Conservation (phyloP, 2,113 vertebrate species). For the Ochotona princeps region DNA sequence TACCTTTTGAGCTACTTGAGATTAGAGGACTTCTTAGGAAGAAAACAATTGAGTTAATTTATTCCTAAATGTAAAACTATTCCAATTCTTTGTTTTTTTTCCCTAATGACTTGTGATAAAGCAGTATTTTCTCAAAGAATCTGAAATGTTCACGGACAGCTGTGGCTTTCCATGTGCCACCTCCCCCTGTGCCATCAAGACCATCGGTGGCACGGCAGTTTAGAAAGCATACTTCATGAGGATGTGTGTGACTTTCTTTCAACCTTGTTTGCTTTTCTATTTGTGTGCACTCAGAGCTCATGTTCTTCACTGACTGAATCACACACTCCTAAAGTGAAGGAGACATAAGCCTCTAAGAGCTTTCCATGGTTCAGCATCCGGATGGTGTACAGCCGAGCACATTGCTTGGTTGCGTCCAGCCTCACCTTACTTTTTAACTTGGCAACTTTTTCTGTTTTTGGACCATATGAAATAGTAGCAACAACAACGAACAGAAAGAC, state of each 20-base stretch:
- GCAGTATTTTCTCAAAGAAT: constrained; percentile 1
- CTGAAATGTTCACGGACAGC: not conserved
- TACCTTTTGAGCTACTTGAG: not conserved
- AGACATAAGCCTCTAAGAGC: not conserved
- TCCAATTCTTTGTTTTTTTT: not conserved
- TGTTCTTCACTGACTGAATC: not conserved
- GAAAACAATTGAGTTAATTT: not conserved
- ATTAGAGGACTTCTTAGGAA: not conserved
- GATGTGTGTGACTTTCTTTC: not conserved
- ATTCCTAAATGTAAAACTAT: not conserved
- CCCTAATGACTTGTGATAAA: not conserved
- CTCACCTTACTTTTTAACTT: not conserved
- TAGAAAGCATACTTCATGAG: not conserved
- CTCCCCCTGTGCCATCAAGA: not conserved
- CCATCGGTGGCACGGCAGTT: not conserved
- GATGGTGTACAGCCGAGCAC: too few species aligned
- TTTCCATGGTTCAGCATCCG: not conserved
- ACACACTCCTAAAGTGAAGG: not conserved
- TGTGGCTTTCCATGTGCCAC: not conserved
- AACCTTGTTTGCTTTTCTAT: not conserved
- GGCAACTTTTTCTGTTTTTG: not conserved
- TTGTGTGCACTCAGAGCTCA: not conserved
- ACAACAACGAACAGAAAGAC: not conserved
- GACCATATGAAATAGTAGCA: too few species aligned
- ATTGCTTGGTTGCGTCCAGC: not conserved